Base-by-base conservation (phyloP, 2,113 vertebrate genomes). In the Myotis davidii region DNA sequence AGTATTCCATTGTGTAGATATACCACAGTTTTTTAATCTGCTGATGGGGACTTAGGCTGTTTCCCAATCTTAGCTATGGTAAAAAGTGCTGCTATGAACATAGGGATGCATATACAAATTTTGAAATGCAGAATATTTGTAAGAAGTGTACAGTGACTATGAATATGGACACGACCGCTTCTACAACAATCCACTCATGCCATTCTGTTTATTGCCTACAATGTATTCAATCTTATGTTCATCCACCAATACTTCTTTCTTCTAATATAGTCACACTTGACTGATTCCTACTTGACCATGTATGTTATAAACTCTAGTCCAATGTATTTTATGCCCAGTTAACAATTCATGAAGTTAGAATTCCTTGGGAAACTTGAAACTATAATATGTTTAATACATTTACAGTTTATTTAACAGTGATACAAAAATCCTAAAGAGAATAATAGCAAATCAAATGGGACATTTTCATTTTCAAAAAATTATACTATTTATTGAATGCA, bases 91-190 rank as follows among this genome's bases (percentile, higher is more conserved):
- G 10, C 59, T 61, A 25, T 61, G 59, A 61, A 61, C 25, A 61
- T 61, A 27, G 25, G 59, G 25, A 23, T 27, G 10, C 9, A 61
- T 52, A 67, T 7, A 37, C 54, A 50, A 27, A 10, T 20, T 32
- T 87, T 61, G 29, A 59, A 82, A 34, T 4, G 4, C 1, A 76
- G 20, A 79, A 61, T 50, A 45, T 74, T 18, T 73, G 5, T 27
- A 85, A n/a, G 6, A 65, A 50, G 1, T 20, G 5, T 20, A 14
- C 11, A 27, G 2, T 67, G 59, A 85, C 14, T 50, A 10, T 2
- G 34, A 2, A 39, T 4, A 3, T 3, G 67, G 8, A 48, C 4
- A 23, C 1, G 0, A 29, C 1, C 23, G 16, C 9, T 79, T 73
- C 21, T 48, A 4, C 0, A 52, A 23, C 29, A 9, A 45, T 21